Conservation (phyloP, 2,888 invertebrate genomes). For the Trissolcus japonicus region DNA sequence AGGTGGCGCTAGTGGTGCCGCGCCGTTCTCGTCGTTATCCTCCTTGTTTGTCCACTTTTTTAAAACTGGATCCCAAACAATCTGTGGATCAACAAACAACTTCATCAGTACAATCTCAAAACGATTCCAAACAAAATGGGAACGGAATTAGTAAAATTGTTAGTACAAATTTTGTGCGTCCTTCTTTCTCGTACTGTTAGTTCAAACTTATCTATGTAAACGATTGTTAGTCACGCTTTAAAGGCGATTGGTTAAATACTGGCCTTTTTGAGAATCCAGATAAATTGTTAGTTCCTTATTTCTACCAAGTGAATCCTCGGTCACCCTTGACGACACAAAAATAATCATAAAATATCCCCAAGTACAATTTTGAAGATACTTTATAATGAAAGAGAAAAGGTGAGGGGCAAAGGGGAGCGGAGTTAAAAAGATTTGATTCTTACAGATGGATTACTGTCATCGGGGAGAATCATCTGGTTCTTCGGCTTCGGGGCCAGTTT, state of each 20-base stretch:
- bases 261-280: conserved; percentile 54
- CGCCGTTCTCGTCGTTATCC: conserved; percentile 80
- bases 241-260: conserved; percentile 10
- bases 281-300: conserved; percentile 63
- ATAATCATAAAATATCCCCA: conserved; percentile 61
- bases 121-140: too few relatives aligned
- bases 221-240: not conserved
- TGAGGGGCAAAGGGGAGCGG: too few relatives aligned
- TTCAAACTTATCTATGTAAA: too few relatives aligned
- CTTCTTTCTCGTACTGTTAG: too few relatives aligned
- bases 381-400: not conserved
- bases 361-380: conserved; percentile 32
- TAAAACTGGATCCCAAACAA: conserved; percentile 93
- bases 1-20: conserved; percentile 80
- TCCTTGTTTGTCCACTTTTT: conserved; percentile 92
- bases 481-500: conserved; percentile 89
- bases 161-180: too few relatives aligned
- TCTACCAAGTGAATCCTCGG: conserved; percentile 66
- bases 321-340: conserved; percentile 70
- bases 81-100: conserved; percentile 78
- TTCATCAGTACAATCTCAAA: too few relatives aligned
- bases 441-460: conserved; percentile 94
- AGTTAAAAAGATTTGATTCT: conserved; percentile 69
- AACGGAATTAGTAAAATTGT: too few relatives aligned
- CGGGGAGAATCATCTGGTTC: conserved; percentile 97